Conservation (phyloP, 2,797 vertebrate species). For the Uromys caudimaculatus region DNA sequence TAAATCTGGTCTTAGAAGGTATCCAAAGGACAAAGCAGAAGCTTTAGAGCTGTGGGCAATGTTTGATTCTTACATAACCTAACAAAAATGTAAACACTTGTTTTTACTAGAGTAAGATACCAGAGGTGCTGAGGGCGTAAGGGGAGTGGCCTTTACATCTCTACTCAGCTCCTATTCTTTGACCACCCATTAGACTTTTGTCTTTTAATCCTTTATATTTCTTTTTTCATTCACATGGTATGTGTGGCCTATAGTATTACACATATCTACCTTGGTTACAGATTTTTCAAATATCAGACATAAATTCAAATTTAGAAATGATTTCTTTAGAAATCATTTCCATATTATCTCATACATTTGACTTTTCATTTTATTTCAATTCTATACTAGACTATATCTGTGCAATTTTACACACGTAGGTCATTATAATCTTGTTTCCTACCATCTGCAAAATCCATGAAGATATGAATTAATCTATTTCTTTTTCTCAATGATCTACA, state of each 20-base stretch:
- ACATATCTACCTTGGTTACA: not conserved
- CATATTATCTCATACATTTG: not conserved
- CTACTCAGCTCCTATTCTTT: accelerated
- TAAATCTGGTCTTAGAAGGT: not conserved
- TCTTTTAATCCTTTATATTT: not conserved
- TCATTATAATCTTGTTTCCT: not conserved
- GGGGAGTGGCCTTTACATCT: not conserved
- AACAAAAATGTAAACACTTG: not conserved
- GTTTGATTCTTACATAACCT: too few species aligned
- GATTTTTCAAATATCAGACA: not conserved
- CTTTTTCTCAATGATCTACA: not conserved
- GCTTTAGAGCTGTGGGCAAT: too few species aligned
- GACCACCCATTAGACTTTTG: not conserved
- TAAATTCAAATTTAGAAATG: not conserved
- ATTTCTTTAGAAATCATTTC: not conserved
- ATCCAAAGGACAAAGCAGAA: not conserved
- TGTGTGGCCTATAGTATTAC: not conserved
- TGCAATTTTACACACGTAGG: not conserved
- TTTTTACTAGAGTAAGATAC: not conserved
- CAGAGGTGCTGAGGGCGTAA: not conserved
- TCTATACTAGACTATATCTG: not conserved
- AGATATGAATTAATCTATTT: not conserved
- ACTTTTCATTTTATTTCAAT: not conserved
- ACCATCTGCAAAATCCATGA: not conserved
- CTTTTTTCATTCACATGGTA: not conserved